phyloP scores from a whole-genome alignment of 2,797 vertebrate species.

The Zenarchopterus dispar region DNA sequence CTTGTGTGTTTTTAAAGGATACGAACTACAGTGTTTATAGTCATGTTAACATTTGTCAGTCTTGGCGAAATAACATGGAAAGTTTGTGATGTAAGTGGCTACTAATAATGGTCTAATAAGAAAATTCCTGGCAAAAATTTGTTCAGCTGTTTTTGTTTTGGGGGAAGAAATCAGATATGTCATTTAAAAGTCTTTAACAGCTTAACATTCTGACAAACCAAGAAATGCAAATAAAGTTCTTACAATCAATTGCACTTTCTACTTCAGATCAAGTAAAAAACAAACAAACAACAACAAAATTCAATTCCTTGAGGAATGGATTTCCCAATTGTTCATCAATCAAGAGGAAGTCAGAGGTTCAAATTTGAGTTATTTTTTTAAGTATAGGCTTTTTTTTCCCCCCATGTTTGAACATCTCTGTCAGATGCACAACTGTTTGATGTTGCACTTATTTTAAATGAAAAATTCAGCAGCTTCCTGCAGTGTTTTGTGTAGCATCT shows the following conservation, averaged over 20 bases:
- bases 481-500: background rate
- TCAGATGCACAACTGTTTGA: background rate
- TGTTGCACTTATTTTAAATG: background rate
- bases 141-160: too few species aligned
- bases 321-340: too few species aligned
- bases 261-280: too few species aligned
- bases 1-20: background rate
- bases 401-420: background rate
- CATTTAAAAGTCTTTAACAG: too few species aligned
- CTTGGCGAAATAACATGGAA: constrained; percentile 6
- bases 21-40: background rate
- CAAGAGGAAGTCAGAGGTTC: background rate
- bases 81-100: background rate
- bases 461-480: background rate
- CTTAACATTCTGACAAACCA: too few species aligned
- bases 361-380: background rate
- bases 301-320: too few species aligned
- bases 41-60: background rate
- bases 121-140: too few species aligned
- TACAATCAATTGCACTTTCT: too few species aligned
- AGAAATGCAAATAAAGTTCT: too few species aligned
- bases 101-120: background rate
- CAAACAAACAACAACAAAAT: too few species aligned
- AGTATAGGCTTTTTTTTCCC: background rate
- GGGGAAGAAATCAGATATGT: too few species aligned